Evolutionary conservation across 1,140 invertebrate species (phyloP).

Genomic region (Agrypnia vestita): DNA sequence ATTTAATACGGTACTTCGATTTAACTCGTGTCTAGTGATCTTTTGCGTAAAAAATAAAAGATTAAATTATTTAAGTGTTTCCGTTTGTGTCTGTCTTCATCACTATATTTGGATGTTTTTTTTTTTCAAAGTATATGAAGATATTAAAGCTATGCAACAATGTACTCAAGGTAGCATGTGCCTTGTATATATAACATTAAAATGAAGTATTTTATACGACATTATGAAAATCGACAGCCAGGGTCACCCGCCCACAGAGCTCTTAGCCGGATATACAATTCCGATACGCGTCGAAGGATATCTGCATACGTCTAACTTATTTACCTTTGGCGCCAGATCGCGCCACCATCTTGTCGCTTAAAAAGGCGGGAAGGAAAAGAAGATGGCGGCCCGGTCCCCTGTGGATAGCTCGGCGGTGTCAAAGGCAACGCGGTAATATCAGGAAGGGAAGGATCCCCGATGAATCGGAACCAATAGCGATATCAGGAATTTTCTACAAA

Average conservation of each 20-base stretch:
- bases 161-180: too few species aligned
- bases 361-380: conserved; percentile 43
- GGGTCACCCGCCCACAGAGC: background rate
- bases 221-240: background rate
- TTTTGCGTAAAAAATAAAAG: too few species aligned
- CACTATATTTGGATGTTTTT: too few species aligned
- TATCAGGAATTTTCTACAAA: conserved; percentile 33
- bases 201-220: too few species aligned
- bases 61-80: too few species aligned
- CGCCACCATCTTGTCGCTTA: conserved; percentile 22
- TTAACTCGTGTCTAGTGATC: too few species aligned
- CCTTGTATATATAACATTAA: too few species aligned
- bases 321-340: conserved; percentile 47
- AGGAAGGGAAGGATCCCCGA: conserved; percentile 32
- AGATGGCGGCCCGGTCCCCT: conserved; percentile 33
- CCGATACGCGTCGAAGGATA: conserved; percentile 31
- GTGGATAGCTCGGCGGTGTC: conserved; percentile 42
- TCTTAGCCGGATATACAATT: conserved; percentile 14
- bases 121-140: too few species aligned
- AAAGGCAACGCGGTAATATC: conserved; percentile 48
- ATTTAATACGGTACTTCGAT: too few species aligned
- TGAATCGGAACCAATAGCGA: conserved; percentile 45
- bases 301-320: conserved; percentile 55
- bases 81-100: too few species aligned
- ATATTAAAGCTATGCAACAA: too few species aligned